Percentiles rank a stretch among this genome's conserved stretches.
phyloP scores from a whole-genome alignment of 2,797 vertebrate genomes.

The Semotilus atromaculatus region DNA sequence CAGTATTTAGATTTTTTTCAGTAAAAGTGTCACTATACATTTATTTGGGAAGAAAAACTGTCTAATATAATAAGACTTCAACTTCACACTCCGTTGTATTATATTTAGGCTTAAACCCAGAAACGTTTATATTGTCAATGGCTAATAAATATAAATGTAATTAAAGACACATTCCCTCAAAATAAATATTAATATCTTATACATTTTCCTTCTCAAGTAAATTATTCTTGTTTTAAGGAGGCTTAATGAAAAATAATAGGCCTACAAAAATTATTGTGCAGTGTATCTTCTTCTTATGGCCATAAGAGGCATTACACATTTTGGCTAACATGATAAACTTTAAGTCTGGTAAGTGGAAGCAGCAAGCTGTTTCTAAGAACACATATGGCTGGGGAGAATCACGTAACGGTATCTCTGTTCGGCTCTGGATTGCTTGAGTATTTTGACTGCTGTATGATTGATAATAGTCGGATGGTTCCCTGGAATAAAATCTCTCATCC shows the following conservation, averaged over 20 bases:
- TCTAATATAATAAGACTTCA: background rate
- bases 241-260: background rate
- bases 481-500: slow-evolving; percentile 21
- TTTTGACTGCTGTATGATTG: slow-evolving; percentile 2
- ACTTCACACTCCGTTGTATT: background rate
- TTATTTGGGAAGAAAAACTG: background rate
- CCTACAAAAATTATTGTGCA: background rate
- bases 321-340: slow-evolving; percentile 3
- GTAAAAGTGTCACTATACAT: background rate
- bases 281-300: background rate
- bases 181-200: background rate
- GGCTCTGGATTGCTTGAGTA: background rate
- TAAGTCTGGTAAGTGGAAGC: slow-evolving; percentile 2
- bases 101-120: background rate
- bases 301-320: background rate
- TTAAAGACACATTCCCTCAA: background rate
- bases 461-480: slow-evolving; percentile 4
- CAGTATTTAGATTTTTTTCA: background rate
- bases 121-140: background rate
- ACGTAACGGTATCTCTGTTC: background rate
- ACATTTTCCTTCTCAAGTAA: background rate
- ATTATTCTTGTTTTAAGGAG: background rate
- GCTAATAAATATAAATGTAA: background rate
- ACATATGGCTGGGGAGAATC: background rate
- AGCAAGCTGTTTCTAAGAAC: slow-evolving; percentile 16